These are phyloP conservation scores for Halichoeres trimaculatus DNA, from an alignment of 2,113 vertebrate species.

Conservation along the genomic window DNA sequence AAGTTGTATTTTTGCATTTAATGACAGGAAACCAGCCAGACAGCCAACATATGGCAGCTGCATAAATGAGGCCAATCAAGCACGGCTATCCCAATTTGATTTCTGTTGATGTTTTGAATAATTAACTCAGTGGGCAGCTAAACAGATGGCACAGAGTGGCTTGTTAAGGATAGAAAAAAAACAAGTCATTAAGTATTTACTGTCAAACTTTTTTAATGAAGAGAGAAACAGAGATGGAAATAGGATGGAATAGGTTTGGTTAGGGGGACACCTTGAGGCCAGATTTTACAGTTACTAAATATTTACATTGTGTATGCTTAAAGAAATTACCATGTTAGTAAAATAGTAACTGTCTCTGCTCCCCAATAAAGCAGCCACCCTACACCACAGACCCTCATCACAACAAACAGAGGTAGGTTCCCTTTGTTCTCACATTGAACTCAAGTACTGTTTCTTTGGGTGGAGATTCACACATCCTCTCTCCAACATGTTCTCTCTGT, in stretches of 20 bases:
- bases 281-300: neutral
- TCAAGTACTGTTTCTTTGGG: too few relatives aligned
- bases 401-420: too few relatives aligned
- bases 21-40: slow-evolving; percentile 36
- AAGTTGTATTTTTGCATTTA: slow-evolving; percentile 19
- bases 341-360: too few relatives aligned
- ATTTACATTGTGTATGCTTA: too few relatives aligned
- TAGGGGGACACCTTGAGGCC: slow-evolving; percentile 15
- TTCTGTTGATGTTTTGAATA: slow-evolving; percentile 65
- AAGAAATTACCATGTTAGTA: too few relatives aligned
- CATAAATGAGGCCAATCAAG: slow-evolving; percentile 45
- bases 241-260: slow-evolving; percentile 8
- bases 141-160: slow-evolving; percentile 66
- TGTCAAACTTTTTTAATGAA: slow-evolving; percentile 30
- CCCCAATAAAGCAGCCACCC: too few relatives aligned
- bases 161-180: slow-evolving; percentile 42
- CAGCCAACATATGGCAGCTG: slow-evolving; percentile 61
- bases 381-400: too few relatives aligned
- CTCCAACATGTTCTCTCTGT: too few relatives aligned
- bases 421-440: too few relatives aligned
- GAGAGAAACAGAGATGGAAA: neutral
- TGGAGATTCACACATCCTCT: too few relatives aligned
- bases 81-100: slow-evolving; percentile 21
- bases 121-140: slow-evolving; percentile 62
- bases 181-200: slow-evolving; percentile 65